Evolutionary conservation across 2,113 vertebrate species (phyloP).

Genomic region (Numenius arquata): DNA sequence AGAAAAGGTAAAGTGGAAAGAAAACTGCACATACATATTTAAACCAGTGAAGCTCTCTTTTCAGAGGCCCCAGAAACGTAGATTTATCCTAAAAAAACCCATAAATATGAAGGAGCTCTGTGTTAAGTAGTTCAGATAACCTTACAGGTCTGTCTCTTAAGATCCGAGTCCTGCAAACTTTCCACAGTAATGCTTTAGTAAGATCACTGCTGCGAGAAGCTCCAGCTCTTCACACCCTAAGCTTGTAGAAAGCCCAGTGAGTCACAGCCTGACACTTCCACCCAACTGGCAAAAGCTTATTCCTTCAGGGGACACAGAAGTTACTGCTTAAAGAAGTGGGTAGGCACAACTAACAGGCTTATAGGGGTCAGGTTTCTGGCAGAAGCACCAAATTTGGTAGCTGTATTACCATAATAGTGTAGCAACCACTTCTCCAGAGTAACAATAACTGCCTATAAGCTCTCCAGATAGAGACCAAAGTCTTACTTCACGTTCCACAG

Average conservation of each 20-base stretch:
- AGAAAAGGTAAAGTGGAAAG: neutral
- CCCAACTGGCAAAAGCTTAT: neutral
- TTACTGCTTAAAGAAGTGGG: neutral
- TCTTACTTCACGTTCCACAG: neutral
- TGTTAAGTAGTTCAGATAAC: neutral
- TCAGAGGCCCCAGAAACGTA: neutral
- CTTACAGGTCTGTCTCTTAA: neutral
- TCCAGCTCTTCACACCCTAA: constrained; percentile 10
- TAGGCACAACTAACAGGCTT: neutral
- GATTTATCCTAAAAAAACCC: neutral
- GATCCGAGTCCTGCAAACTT: neutral
- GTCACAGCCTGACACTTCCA: constrained; percentile 3
- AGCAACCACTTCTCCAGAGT: neutral
- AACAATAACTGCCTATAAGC: neutral
- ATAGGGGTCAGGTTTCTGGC: neutral
- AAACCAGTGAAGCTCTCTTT: neutral
- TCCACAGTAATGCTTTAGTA: neutral
- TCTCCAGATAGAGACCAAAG: neutral
- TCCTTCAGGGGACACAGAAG: neutral
- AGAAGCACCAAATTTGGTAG: neutral
- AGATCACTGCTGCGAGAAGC: neutral
- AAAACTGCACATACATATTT: neutral
- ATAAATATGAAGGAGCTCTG: neutral
- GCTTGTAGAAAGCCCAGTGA: neutral
- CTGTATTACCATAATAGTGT: neutral